These are phyloP conservation scores for Toxostoma redivivum DNA, from an alignment of 2,113 vertebrate species.

Conservation along the genomic window DNA sequence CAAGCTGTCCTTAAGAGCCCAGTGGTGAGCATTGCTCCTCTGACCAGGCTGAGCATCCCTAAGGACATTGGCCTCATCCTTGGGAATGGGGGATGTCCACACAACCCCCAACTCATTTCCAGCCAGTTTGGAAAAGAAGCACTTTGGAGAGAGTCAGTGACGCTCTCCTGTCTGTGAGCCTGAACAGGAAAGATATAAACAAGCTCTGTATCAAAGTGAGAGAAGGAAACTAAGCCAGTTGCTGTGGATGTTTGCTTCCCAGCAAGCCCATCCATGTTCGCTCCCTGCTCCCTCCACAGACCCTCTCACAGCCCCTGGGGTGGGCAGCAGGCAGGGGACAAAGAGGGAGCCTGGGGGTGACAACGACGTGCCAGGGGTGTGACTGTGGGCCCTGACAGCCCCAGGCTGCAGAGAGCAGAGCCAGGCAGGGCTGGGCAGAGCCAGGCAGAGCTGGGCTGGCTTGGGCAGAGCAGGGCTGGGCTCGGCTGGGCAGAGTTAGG, in stretches of 20 bases:
- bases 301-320: too few relatives aligned
- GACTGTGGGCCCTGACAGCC: not conserved
- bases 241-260: not conserved
- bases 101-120: not conserved
- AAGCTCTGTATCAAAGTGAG: not conserved
- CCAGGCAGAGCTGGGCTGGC: accelerated
- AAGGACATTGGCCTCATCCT: not conserved
- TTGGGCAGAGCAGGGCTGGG: not conserved
- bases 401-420: not conserved
- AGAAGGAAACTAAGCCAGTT: not conserved
- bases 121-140: not conserved
- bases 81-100: not conserved
- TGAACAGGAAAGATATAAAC: accelerated
- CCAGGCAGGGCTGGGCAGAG: too few relatives aligned
- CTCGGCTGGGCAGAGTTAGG: too few relatives aligned
- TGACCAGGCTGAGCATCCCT: too few relatives aligned
- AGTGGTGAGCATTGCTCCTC: accelerated
- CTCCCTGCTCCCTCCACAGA: not conserved
- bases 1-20: too few relatives aligned
- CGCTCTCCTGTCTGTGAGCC: not conserved
- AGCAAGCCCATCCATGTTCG: not conserved
- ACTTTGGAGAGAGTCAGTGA: not conserved
- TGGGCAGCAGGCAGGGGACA: not conserved
- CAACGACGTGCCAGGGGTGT: accelerated
- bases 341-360: not conserved